Conservation (phyloP, 2,797 vertebrate species). For the Tragelaphus oryx region DNA sequence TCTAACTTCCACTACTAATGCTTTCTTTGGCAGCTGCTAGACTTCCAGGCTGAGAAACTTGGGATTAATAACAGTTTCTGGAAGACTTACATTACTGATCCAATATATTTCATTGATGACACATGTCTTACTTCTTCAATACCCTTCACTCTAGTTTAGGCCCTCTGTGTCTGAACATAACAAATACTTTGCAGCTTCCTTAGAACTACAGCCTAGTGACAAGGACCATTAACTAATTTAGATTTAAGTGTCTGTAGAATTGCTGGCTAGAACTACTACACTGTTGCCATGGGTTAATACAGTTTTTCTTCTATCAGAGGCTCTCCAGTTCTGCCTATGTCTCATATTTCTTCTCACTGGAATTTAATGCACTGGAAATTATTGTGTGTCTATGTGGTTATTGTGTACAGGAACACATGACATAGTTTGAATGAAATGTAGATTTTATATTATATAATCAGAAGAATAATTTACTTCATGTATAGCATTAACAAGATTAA, state of each 20-base stretch:
- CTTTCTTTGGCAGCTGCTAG: constrained; percentile 49
- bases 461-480: not conserved
- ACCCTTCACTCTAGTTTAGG: constrained; percentile 52
- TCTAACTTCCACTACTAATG: constrained; percentile 6
- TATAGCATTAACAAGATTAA: not conserved
- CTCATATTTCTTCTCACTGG: constrained; percentile 35
- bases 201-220: constrained; percentile 49
- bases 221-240: constrained; percentile 68
- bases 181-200: constrained; percentile 29
- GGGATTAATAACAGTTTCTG: constrained; percentile 48
- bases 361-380: constrained; percentile 38
- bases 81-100: constrained; percentile 46
- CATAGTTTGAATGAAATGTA: not conserved
- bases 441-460: not conserved
- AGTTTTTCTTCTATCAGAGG: constrained; percentile 23
- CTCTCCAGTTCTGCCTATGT: not conserved
- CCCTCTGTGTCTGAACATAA: constrained; percentile 40
- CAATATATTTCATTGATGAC: constrained; percentile 59
- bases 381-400: not conserved
- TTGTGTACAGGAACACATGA: not conserved
- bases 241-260: constrained; percentile 58
- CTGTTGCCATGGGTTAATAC: constrained; percentile 34
- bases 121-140: constrained; percentile 29
- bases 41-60: constrained; percentile 33
- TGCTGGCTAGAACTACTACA: constrained; percentile 5